Conservation (phyloP, 2,113 vertebrate genomes). For the Turnix velox region DNA sequence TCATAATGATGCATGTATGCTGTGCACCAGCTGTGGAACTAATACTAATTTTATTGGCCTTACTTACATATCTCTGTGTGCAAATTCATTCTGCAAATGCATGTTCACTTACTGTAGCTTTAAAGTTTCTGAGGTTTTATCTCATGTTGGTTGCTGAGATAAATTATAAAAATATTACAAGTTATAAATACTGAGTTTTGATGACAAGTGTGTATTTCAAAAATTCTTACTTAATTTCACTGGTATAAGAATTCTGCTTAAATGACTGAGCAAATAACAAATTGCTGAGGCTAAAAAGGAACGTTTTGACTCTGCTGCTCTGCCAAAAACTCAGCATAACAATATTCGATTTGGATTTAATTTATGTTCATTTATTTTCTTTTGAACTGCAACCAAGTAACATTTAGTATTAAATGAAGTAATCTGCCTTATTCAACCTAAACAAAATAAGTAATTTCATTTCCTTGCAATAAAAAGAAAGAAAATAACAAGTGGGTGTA, state of each 20-base stretch:
- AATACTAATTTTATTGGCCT: background rate
- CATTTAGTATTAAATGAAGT: background rate
- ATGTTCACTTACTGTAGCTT: background rate
- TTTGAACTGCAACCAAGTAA: background rate
- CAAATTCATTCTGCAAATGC: background rate
- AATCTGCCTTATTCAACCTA: background rate
- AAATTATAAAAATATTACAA: background rate
- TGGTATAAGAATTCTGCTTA: background rate
- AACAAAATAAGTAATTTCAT: background rate
- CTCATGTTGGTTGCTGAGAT: background rate
- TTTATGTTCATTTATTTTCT: background rate
- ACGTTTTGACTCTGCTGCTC: background rate
- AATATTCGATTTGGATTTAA: background rate
- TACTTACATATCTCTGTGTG: background rate
- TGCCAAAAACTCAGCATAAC: background rate
- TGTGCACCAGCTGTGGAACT: background rate
- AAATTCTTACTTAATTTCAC: background rate
- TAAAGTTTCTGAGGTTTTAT: background rate
- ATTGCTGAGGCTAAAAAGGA: background rate
- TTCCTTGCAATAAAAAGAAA: background rate
- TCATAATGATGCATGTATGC: background rate
- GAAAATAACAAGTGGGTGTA: background rate
- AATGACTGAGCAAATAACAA: background rate
- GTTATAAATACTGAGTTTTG: background rate
- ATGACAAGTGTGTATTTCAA: background rate